Evolutionary conservation across 2,113 vertebrate genomes (phyloP).

Genomic region (Dipodomys ordii): DNA sequence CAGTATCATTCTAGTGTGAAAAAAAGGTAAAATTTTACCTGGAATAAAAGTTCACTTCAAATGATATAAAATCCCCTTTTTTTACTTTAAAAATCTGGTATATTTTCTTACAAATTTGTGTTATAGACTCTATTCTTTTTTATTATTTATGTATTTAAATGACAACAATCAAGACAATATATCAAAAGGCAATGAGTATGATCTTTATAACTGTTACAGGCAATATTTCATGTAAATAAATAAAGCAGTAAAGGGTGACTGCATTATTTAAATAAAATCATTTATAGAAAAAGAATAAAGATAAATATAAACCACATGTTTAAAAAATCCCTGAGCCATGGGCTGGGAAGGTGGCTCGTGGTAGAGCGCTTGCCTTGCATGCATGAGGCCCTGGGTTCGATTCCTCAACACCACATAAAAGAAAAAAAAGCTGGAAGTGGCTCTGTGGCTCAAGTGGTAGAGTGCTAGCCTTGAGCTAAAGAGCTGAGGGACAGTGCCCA

Average conservation of each 20-base stretch:
- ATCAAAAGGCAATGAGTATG: conserved; percentile 53
- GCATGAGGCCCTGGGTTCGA: too few species aligned
- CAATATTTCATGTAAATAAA: conserved; percentile 52
- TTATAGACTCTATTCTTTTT: conserved; percentile 56
- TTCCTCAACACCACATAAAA: too few species aligned
- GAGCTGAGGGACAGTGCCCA: too few species aligned
- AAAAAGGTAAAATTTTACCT: conserved; percentile 9
- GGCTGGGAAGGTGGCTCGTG: too few species aligned
- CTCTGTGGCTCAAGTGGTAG: too few species aligned
- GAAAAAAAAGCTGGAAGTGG: too few species aligned
- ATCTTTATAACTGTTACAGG: conserved; percentile 68
- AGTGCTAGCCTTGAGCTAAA: too few species aligned
- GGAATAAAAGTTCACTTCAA: conserved; percentile 42
- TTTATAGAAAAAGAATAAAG: conserved; percentile 60
- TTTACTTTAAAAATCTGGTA: background rate
- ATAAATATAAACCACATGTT: conserved; percentile 69
- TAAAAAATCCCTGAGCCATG: conserved; percentile 50
- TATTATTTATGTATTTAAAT: conserved; percentile 57
- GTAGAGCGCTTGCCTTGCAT: too few species aligned
- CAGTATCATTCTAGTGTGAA: background rate
- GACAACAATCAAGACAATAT: conserved; percentile 47
- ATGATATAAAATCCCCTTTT: background rate
- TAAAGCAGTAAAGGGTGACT: conserved; percentile 58
- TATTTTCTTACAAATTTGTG: conserved; percentile 46
- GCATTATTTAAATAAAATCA: conserved; percentile 64